Evolutionary conservation across 2,113 vertebrate genomes (phyloP).

Genomic region (Corydoras maculifer): DNA sequence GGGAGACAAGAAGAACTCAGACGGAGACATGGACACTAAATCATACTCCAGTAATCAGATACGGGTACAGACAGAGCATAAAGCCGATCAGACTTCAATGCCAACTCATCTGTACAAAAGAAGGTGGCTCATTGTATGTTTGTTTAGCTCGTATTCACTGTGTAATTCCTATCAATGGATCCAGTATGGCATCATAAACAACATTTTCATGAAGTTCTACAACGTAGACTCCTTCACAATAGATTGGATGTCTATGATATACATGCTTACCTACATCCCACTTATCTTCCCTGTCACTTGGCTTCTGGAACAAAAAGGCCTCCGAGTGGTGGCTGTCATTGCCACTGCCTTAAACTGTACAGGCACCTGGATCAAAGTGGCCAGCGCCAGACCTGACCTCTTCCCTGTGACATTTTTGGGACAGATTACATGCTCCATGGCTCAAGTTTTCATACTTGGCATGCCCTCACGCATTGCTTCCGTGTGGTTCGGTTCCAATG

Average conservation of each 20-base stretch:
- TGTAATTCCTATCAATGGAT: conserved; percentile 95
- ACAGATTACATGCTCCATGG: conserved; percentile 72
- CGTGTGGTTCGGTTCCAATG: conserved; percentile 84
- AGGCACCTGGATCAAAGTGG: conserved; percentile 90
- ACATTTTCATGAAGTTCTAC: conserved; percentile 79
- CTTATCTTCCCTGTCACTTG: conserved; percentile 87
- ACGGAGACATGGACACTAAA: conserved; percentile 1
- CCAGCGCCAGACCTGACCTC: conserved; percentile 74
- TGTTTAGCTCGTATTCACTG: conserved; percentile 86
- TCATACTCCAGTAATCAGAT: background rate
- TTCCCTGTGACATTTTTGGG: conserved; percentile 78
- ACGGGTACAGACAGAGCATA: background rate
- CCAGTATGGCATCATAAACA: conserved; percentile 84
- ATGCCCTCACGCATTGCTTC: conserved; percentile 87
- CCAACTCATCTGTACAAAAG: conserved; percentile 64
- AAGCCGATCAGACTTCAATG: background rate
- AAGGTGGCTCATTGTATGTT: conserved; percentile 78
- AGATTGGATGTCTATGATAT: conserved; percentile 92
- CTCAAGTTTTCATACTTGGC: conserved; percentile 93
- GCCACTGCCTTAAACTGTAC: conserved; percentile 79
- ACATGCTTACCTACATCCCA: conserved; percentile 88
- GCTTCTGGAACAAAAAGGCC: conserved; percentile 82
- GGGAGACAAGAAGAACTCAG: conserved; percentile 11
- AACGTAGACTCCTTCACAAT: conserved; percentile 71
- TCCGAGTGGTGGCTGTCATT: conserved; percentile 76